Conservation (phyloP, 2,113 vertebrate species). For the Triplophysa rosa region DNA sequence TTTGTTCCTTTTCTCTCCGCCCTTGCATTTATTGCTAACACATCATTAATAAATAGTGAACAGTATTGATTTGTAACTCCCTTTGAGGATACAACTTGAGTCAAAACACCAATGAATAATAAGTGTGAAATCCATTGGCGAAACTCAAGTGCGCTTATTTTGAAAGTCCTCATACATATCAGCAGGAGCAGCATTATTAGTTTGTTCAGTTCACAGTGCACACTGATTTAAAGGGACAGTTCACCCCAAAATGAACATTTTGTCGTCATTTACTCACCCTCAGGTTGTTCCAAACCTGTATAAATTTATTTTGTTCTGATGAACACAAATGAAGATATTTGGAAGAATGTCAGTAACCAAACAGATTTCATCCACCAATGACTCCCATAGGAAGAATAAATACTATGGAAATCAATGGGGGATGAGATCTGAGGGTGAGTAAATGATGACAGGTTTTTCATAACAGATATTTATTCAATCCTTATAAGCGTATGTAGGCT, state of each 20-base stretch:
- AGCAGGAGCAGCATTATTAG: constrained; percentile 38
- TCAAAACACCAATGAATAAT: constrained; percentile 47
- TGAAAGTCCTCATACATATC: constrained; percentile 3
- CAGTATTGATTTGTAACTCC: background rate
- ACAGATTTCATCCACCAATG: too few species aligned
- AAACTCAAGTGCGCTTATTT: constrained; percentile 38
- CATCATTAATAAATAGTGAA: constrained; percentile 33
- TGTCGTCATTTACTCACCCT: too few species aligned
- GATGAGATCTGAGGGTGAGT: background rate
- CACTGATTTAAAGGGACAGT: background rate
- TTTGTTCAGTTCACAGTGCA: constrained; percentile 29
- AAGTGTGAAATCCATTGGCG: constrained; percentile 36
- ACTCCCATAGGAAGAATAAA: too few species aligned
- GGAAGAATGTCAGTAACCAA: too few species aligned
- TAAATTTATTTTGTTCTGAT: too few species aligned
- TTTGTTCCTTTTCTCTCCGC: constrained; percentile 11
- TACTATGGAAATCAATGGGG: too few species aligned
- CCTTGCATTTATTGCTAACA: constrained; percentile 27
- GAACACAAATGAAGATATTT: too few species aligned
- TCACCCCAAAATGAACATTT: too few species aligned
- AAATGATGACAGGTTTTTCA: too few species aligned
- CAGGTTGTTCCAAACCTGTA: too few species aligned
- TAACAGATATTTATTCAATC: constrained; percentile 21
- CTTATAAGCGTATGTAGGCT: background rate
- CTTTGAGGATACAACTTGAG: constrained; percentile 22